Percentiles rank a stretch among this genome's conserved stretches.
phyloP scores from a whole-genome alignment of 2,113 vertebrate species.

The Australoheros scitulus region DNA sequence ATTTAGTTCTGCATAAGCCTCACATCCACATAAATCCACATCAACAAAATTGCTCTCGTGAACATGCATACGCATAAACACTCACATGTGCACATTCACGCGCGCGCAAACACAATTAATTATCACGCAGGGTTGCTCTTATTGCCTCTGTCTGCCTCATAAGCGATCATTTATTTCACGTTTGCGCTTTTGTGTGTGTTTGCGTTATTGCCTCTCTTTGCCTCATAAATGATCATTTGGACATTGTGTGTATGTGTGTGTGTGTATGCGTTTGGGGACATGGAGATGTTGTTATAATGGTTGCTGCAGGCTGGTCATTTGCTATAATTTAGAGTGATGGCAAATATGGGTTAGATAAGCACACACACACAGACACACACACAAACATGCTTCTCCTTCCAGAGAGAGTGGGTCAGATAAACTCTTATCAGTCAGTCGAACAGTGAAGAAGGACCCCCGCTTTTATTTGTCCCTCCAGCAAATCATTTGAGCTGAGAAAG shows the following conservation, averaged over 20 bases:
- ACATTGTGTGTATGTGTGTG: conserved; percentile 4
- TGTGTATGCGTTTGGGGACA: conserved; percentile 33
- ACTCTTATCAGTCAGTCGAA: conserved; percentile 67
- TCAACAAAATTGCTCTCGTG: conserved; percentile 42
- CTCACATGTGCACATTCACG: neutral
- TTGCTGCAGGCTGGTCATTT: conserved; percentile 77
- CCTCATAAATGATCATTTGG: conserved; percentile 67
- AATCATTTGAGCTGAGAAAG: conserved; percentile 57
- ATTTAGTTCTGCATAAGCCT: conserved; percentile 69
- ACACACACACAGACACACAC: conserved; percentile 28
- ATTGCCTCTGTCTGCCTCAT: conserved; percentile 71
- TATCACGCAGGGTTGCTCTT: conserved; percentile 71
- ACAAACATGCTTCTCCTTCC: conserved; percentile 20
- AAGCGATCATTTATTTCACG: conserved; percentile 75
- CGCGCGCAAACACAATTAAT: conserved; percentile 55
- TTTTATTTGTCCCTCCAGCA: conserved; percentile 74
- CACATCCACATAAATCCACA: conserved; percentile 72
- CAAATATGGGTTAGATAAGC: conserved; percentile 68
- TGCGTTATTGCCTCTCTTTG: conserved; percentile 65
- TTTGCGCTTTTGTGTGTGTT: conserved; percentile 61
- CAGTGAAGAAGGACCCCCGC: conserved; percentile 58
- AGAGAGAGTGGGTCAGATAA: conserved; percentile 71
- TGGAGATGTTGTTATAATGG: conserved; percentile 67
- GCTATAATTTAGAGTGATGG: conserved; percentile 76
- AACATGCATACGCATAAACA: neutral